A percentile compares a stretch with the other conserved stretches of the same genome.
Evolutionary conservation across 2,113 vertebrate species (phyloP).

Genomic region (Cynopterus brachyotis): DNA sequence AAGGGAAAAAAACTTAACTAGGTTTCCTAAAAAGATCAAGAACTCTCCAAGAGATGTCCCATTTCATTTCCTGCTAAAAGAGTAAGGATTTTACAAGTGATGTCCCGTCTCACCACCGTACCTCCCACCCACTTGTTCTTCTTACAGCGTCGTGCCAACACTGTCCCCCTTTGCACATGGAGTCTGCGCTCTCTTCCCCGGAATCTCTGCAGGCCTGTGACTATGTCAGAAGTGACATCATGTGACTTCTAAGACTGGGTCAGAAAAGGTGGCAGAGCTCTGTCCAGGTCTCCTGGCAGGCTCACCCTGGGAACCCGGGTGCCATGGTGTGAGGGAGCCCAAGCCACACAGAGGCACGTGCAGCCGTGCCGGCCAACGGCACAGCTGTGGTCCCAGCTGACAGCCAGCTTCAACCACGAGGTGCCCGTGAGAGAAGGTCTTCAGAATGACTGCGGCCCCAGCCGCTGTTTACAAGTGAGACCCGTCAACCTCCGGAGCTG

Average conservation of each 20-base stretch:
- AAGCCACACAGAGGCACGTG: neutral
- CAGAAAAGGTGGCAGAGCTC: neutral
- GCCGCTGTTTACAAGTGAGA: fast-evolving
- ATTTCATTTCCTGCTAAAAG: too few relatives aligned
- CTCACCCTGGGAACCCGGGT: neutral
- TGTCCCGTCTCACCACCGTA: too few relatives aligned
- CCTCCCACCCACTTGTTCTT: too few relatives aligned
- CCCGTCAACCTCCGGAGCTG: neutral
- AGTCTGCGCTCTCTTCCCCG: neutral
- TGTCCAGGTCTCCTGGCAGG: neutral
- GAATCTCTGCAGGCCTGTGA: neutral
- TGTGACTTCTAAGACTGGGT: neutral
- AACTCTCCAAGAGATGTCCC: too few relatives aligned
- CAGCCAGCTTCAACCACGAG: neutral
- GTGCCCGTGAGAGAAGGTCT: neutral
- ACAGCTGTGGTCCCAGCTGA: neutral
- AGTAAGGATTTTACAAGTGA: too few relatives aligned
- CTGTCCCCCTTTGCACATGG: fast-evolving
- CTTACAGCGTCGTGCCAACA: neutral
- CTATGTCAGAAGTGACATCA: fast-evolving
- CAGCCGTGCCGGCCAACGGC: neutral
- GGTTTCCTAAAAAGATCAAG: too few relatives aligned
- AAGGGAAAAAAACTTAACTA: too few relatives aligned
- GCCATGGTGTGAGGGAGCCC: neutral
- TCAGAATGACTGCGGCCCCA: neutral